Evolutionary conservation across 2,797 vertebrate genomes (phyloP), one percentile per base, ranked within the genome.

Genomic region (Gephyroberyx darwinii): DNA sequence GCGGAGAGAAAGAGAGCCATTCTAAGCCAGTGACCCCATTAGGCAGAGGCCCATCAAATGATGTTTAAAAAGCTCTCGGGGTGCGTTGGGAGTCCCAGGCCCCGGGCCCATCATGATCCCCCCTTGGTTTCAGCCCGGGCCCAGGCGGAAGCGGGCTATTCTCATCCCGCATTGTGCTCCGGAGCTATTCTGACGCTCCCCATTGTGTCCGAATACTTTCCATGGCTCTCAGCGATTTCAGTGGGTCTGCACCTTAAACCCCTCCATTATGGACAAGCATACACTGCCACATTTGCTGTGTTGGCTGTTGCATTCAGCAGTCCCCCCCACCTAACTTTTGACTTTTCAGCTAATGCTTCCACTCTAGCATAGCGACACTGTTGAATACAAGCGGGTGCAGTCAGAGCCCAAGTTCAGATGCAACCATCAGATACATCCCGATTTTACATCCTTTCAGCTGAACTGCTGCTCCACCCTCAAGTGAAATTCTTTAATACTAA

Each of bases 281-380:
- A 66, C 54, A 17, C 52, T 43, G 74, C 61, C 31, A 74, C 77
- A 82, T 91, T 88, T 92, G 93, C 92, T 92, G 92, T 53, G 91
- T 83, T 81, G 66, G 92, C 93, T 89, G 87, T 93, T 93, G 73
- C 81, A 89, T 94, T 94, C 90, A 93, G 16, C 19, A 1, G 13
- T 7, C 51, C 19, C 26, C 31, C 35, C n/a, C n/a, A n/a, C n/a
- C 39, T 35, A 61, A 69, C n/a, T 20, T 78, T 64, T 66, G 20
- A 74, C 72, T 74, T 81, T 81, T 75, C 66, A 72, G 75, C 73
- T 39, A 56, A 54, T 8, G 5, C 56, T 70, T 26, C 52, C 26
- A 6, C 12, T 64, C 57, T 53, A 20, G 2, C 37, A 45, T 17
- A 54, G 17, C 0, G 56, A 52, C 45, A 45, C 30, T 6, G 16